A percentile compares a stretch with the other conserved stretches of the same genome.
Conservation (phyloP, 2,113 vertebrate species). For the Seriola quinqueradiata region DNA sequence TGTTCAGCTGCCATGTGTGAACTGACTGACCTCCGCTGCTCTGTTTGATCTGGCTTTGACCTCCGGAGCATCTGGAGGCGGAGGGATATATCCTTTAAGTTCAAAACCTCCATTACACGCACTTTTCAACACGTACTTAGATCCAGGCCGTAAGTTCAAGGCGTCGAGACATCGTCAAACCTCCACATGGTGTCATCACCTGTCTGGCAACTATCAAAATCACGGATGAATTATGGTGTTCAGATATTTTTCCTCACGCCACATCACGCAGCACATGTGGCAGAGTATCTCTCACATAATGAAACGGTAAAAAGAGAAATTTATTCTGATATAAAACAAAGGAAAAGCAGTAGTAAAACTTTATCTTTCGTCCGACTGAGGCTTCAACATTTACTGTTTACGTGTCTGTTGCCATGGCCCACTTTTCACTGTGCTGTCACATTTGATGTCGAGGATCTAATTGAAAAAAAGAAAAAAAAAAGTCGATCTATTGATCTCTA, state of each 20-base stretch:
- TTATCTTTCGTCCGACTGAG: conserved; percentile 68
- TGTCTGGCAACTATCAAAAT: conserved; percentile 16
- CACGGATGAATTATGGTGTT: conserved; percentile 9
- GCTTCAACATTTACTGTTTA: conserved; percentile 83
- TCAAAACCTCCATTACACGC: conserved; percentile 38
- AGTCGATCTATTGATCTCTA: conserved; percentile 78
- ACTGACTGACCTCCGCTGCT: too few species aligned
- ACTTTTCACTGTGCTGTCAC: conserved; percentile 81
- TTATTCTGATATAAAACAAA: conserved; percentile 65
- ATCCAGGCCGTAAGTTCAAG: conserved; percentile 34
- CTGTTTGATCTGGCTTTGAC: conserved; percentile 57
- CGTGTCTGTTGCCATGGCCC: conserved; percentile 84
- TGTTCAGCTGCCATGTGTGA: conserved; percentile 33
- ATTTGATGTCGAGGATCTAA: conserved; percentile 87
- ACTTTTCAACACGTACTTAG: conserved; percentile 5
- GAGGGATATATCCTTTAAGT: conserved; percentile 50
- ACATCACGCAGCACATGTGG: background rate
- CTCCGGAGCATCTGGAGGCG: conserved; percentile 61
- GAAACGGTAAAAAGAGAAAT: conserved; percentile 32
- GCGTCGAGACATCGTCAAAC: conserved; percentile 66
- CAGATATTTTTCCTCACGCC: conserved; percentile 5
- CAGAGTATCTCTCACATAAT: conserved; percentile 40
- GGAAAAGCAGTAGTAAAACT: conserved; percentile 72
- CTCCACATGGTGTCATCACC: conserved; percentile 75
- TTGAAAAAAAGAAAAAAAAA: conserved; percentile 83